Evolutionary conservation across 2,797 vertebrate genomes (phyloP).

Genomic region (Melanotaenia maccullochi): DNA sequence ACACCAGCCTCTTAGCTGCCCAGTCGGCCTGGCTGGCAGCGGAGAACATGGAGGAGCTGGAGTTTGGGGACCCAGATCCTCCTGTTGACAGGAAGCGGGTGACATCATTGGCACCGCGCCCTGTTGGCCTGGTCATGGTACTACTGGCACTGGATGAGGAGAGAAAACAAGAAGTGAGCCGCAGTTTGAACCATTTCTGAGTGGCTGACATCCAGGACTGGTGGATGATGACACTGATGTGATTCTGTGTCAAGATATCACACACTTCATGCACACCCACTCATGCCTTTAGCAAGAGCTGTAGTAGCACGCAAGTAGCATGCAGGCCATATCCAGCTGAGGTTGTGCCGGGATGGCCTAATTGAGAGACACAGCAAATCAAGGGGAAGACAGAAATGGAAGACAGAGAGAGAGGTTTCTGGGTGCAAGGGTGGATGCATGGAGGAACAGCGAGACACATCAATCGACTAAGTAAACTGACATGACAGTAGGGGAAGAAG

Average conservation of each 20-base stretch:
- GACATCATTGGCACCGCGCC: conserved; percentile 81
- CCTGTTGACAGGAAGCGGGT: conserved; percentile 84
- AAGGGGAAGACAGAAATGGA: conserved; percentile 60
- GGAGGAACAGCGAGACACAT: conserved; percentile 55
- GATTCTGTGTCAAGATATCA: conserved; percentile 43
- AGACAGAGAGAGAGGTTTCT: conserved; percentile 40
- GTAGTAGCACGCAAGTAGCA: conserved; percentile 48
- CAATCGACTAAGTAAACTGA: conserved; percentile 72
- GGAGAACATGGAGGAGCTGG: conserved; percentile 67
- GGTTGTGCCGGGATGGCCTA: conserved; percentile 66
- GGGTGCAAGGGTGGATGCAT: conserved; percentile 37
- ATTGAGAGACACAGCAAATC: conserved; percentile 68
- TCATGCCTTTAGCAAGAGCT: conserved; percentile 33
- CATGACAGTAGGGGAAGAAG: conserved; percentile 68
- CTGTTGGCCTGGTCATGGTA: conserved; percentile 82
- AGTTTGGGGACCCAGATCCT: conserved; percentile 74
- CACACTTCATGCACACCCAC: conserved; percentile 33
- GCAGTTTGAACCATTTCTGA: conserved; percentile 5
- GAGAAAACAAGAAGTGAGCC: conserved; percentile 14
- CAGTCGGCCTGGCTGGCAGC: conserved; percentile 90
- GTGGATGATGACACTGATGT: conserved; percentile 65
- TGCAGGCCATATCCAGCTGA: conserved; percentile 44
- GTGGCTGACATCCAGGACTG: conserved; percentile 14
- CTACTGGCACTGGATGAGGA: conserved; percentile 68
- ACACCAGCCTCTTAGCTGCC: conserved; percentile 92